Conservation (phyloP, 2,888 invertebrate genomes). For the Hyposoter dolosus region DNA sequence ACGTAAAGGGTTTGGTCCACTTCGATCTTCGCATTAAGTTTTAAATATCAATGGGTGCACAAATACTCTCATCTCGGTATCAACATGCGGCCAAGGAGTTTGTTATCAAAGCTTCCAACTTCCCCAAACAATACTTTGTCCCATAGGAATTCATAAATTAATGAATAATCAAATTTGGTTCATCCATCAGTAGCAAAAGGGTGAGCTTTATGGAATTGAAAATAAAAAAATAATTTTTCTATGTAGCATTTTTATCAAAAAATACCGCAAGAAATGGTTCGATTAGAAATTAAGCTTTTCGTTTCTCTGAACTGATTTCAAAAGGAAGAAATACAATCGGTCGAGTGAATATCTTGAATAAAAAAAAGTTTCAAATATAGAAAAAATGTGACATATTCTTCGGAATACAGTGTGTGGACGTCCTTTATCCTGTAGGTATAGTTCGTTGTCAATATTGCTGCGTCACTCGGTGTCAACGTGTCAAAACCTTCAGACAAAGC, state of each 20-base stretch:
- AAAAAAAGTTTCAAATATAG: background rate
- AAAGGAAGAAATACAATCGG: background rate
- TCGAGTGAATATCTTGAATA: background rate
- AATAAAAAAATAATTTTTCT: too few relatives aligned
- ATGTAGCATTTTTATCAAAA: too few relatives aligned
- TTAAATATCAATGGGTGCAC: background rate
- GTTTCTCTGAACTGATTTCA: too few relatives aligned
- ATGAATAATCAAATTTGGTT: too few relatives aligned
- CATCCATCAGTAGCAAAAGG: too few relatives aligned
- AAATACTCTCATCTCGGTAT: background rate
- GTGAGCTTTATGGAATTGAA: too few relatives aligned
- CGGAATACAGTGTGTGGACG: background rate
- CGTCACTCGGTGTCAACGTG: constrained; percentile 40
- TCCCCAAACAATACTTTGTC: too few relatives aligned
- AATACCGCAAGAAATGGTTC: too few relatives aligned
- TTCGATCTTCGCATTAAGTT: background rate
- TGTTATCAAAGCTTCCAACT: background rate
- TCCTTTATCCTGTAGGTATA: constrained; percentile 42
- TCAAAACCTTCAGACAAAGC: constrained; percentile 36
- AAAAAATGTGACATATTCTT: background rate
- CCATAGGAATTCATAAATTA: too few relatives aligned
- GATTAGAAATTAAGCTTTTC: too few relatives aligned
- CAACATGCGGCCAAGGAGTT: background rate
- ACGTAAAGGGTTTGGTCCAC: background rate
- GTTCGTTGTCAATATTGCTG: constrained; percentile 51